Conservation (phyloP, 2,113 vertebrate genomes). For the Tachycineta bicolor region DNA sequence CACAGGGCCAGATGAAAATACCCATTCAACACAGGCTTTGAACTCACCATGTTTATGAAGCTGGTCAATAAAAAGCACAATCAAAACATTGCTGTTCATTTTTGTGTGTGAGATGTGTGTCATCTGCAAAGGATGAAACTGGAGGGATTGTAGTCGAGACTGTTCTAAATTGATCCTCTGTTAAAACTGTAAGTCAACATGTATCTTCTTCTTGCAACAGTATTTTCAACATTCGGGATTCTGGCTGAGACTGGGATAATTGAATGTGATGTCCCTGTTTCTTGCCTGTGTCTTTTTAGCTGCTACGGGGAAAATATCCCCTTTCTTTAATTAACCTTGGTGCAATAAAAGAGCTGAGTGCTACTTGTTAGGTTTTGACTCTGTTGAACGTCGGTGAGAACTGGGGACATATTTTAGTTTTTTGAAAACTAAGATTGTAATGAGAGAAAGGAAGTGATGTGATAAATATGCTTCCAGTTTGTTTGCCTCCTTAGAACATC, state of each 20-base stretch:
- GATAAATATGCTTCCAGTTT: neutral
- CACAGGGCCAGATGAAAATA: neutral
- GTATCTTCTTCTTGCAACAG: neutral
- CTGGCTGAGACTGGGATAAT: neutral
- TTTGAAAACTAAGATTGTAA: neutral
- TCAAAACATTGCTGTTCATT: neutral
- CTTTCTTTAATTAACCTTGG: neutral
- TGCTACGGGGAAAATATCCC: neutral
- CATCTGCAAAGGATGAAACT: neutral
- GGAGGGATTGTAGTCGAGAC: neutral
- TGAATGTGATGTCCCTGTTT: neutral
- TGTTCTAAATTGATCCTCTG: neutral
- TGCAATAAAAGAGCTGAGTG: neutral
- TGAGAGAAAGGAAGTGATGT: neutral
- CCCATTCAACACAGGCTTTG: neutral
- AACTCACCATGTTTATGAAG: neutral
- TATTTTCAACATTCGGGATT: neutral
- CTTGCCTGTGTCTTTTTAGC: neutral
- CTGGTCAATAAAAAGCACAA: neutral
- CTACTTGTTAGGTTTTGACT: neutral
- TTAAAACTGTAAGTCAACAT: accelerated
- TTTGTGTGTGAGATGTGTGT: neutral
- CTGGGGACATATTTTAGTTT: neutral
- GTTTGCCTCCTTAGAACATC: neutral
- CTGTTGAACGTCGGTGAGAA: neutral